Evolutionary conservation across 2,888 invertebrate species (phyloP).

Genomic region (Minunthozetes semirufus): DNA sequence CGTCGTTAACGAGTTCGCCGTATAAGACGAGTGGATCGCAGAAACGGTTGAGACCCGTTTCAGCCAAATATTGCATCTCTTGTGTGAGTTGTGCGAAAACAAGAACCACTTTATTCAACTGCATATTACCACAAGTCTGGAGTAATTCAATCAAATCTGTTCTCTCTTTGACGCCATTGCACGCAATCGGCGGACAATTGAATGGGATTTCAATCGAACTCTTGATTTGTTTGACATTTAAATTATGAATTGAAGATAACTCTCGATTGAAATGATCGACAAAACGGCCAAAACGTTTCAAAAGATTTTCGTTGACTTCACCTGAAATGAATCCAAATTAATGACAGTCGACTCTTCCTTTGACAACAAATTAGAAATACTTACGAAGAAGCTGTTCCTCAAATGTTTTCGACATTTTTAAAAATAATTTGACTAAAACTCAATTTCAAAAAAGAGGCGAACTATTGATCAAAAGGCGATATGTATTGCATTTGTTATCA

Average conservation of each 20-base stretch:
- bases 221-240: constrained; percentile 19
- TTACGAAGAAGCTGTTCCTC: constrained; percentile 14
- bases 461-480: background rate
- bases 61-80: constrained; percentile 61
- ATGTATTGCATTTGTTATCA: too few species aligned
- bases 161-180: constrained; percentile 26
- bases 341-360: background rate
- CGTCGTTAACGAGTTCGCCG: constrained; percentile 28
- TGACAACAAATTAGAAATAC: background rate
- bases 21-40: constrained; percentile 35
- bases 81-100: constrained; percentile 70
- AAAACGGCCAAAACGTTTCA: constrained; percentile 22
- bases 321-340: background rate
- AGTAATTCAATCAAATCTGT: constrained; percentile 36
- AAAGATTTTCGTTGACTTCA: constrained; percentile 22
- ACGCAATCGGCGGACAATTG: constrained; percentile 5
- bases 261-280: constrained; percentile 11
- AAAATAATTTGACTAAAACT: background rate
- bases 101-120: constrained; percentile 57
- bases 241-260: constrained; percentile 12
- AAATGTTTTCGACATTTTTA: constrained; percentile 9
- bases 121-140: constrained; percentile 38
- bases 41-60: constrained; percentile 25
- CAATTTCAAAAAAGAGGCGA: background rate
- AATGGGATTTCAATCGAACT: constrained; percentile 13